Evolutionary conservation across 1,140 invertebrate genomes (phyloP).

Genomic region (Condylostylus longicornis): DNA sequence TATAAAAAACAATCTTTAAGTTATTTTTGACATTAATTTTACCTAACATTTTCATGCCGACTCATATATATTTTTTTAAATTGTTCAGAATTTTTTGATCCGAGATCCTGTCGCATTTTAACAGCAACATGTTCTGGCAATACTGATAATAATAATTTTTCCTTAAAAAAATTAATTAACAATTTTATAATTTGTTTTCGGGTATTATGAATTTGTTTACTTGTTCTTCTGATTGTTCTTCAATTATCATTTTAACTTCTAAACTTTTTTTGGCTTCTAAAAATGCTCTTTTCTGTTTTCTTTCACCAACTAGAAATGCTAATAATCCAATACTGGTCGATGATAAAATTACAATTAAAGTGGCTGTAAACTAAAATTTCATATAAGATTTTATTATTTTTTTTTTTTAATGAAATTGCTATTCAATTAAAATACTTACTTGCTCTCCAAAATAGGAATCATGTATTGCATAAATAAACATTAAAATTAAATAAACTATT

Average conservation of each 20-base stretch:
- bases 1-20: background rate
- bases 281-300: conserved; percentile 74
- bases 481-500: conserved; percentile 40
- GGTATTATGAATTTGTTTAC: conserved; percentile 31
- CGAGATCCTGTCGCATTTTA: conserved; percentile 83
- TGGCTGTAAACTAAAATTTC: conserved; percentile 35
- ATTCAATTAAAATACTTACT: conserved; percentile 32
- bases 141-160: conserved; percentile 76
- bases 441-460: conserved; percentile 33
- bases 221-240: conserved; percentile 84
- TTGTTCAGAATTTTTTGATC: conserved; percentile 69
- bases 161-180: conserved; percentile 39
- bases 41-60: conserved; percentile 91
- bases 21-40: conserved; percentile 14
- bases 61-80: conserved; percentile 98
- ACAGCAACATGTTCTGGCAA: conserved; percentile 88
- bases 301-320: conserved; percentile 68
- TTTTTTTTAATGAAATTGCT: background rate
- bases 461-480: conserved; percentile 35
- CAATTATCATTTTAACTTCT: conserved; percentile 79
- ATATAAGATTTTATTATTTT: conserved; percentile 2
- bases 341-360: conserved; percentile 51
- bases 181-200: background rate
- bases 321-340: conserved; percentile 58
- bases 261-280: conserved; percentile 81